These are phyloP conservation scores for Choristoneura fumiferana DNA, from an alignment of 1,140 invertebrate genomes.

Conservation along the genomic window DNA sequence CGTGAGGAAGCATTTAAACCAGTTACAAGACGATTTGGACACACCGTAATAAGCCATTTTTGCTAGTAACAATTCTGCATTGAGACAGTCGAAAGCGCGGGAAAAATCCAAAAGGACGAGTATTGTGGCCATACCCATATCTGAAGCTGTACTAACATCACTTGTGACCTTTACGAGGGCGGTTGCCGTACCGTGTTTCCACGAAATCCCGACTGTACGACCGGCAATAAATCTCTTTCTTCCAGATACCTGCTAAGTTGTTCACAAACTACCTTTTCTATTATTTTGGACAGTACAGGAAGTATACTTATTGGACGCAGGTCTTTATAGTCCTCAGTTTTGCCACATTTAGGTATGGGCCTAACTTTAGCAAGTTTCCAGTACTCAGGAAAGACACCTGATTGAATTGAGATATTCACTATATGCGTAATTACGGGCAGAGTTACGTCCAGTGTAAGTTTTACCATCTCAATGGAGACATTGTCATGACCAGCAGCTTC, in stretches of 20 bases:
- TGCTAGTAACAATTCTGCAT: no score
- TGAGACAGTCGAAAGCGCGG: no score
- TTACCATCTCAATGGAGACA: neutral
- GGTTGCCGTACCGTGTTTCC: no score
- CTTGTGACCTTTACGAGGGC: no score
- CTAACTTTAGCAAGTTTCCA: constrained; percentile 4
- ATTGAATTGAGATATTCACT: neutral
- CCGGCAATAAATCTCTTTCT: neutral
- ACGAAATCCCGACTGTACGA: neutral
- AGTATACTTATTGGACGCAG: constrained; percentile 8
- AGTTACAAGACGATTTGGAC: no score
- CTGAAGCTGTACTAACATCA: no score
- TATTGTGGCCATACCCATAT: no score
- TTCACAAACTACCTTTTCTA: neutral
- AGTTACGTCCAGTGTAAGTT: neutral
- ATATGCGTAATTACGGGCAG: constrained; percentile 4
- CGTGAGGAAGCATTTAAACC: no score
- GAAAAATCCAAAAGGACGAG: no score
- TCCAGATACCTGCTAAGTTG: neutral
- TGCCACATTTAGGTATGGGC: neutral
- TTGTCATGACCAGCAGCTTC: neutral
- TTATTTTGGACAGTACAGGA: no score
- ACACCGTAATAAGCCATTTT: no score
- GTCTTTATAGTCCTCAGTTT: neutral
- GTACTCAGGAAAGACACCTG: neutral